phyloP scores from a whole-genome alignment of 1,140 invertebrate species.

The Penaeus japonicus region DNA sequence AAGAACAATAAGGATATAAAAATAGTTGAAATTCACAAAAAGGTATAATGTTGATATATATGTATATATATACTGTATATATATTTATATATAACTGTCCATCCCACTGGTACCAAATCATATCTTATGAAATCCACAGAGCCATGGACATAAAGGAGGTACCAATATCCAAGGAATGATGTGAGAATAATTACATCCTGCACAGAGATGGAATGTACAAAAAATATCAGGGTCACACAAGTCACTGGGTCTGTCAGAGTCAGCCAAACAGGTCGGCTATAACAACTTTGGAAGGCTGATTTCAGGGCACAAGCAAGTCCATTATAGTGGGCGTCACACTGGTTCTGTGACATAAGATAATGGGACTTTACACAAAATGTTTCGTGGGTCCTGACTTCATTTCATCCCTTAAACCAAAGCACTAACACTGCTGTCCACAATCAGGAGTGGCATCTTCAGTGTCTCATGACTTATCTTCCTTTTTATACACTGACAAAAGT shows the following conservation, averaged over 20 bases:
- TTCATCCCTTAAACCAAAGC: neutral
- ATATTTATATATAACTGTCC: neutral
- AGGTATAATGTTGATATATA: slow-evolving; percentile 40
- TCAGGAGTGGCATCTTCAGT: neutral
- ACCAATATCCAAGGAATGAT: slow-evolving; percentile 38
- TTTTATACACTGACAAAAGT: neutral
- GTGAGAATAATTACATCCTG: slow-evolving; percentile 21
- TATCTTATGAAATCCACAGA: slow-evolving; percentile 43
- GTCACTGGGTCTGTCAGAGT: neutral
- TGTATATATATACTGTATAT: slow-evolving; percentile 28
- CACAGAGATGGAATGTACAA: slow-evolving; percentile 48
- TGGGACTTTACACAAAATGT: too few relatives aligned
- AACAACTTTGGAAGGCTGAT: slow-evolving; percentile 45
- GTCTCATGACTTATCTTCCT: neutral
- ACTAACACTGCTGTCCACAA: neutral
- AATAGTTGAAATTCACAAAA: slow-evolving; percentile 54
- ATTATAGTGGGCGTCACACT: too few relatives aligned
- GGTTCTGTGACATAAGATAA: too few relatives aligned
- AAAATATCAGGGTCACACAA: slow-evolving; percentile 33
- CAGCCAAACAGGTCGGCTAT: slow-evolving; percentile 3
- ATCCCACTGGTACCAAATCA: slow-evolving; percentile 10
- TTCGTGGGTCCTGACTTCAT: too few relatives aligned
- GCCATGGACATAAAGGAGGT: slow-evolving; percentile 23
- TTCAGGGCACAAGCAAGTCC: slow-evolving; percentile 22
- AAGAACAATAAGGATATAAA: slow-evolving; percentile 51